Evolutionary conservation across 2,888 invertebrate species (phyloP).

Genomic region (Cartodere bifasciata): DNA sequence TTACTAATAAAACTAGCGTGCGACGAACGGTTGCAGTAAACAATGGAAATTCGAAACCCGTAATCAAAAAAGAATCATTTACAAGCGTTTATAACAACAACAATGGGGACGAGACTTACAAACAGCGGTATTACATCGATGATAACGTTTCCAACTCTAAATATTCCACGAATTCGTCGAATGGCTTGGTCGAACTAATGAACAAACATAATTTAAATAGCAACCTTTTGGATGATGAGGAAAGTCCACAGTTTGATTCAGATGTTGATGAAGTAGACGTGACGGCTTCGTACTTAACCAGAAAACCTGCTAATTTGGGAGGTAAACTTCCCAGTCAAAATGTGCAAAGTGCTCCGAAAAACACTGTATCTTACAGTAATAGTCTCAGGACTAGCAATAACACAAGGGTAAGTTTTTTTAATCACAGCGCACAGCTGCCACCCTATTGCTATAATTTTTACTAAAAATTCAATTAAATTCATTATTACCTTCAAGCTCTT

Average conservation of each 20-base stretch:
- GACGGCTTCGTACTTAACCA: slow-evolving; percentile 17
- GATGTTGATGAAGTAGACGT: slow-evolving; percentile 27
- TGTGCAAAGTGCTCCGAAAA: too few relatives aligned
- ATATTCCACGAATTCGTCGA: slow-evolving; percentile 4
- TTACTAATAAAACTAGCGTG: slow-evolving; percentile 25
- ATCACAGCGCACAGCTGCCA: too few relatives aligned
- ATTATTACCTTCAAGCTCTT: too few relatives aligned
- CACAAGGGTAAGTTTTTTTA: too few relatives aligned
- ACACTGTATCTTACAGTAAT: too few relatives aligned
- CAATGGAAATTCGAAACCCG: slow-evolving; percentile 32
- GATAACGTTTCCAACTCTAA: slow-evolving; percentile 3
- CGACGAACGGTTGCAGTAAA: slow-evolving; percentile 30
- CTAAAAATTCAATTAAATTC: too few relatives aligned
- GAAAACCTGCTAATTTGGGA: slow-evolving; percentile 34
- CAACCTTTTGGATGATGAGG: slow-evolving; percentile 35
- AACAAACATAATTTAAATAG: slow-evolving; percentile 33
- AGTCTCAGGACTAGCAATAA: too few relatives aligned
- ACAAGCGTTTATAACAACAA: slow-evolving; percentile 30
- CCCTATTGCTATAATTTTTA: too few relatives aligned
- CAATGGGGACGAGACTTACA: slow-evolving; percentile 26
- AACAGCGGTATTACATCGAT: slow-evolving; percentile 23
- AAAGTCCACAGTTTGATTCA: slow-evolving; percentile 33
- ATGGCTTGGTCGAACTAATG: slow-evolving; percentile 32
- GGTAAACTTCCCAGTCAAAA: slow-evolving; percentile 33
- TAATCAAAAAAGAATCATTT: slow-evolving; percentile 31